Evolutionary conservation across 2,113 vertebrate genomes (phyloP).

Genomic region (Tichodroma muraria): DNA sequence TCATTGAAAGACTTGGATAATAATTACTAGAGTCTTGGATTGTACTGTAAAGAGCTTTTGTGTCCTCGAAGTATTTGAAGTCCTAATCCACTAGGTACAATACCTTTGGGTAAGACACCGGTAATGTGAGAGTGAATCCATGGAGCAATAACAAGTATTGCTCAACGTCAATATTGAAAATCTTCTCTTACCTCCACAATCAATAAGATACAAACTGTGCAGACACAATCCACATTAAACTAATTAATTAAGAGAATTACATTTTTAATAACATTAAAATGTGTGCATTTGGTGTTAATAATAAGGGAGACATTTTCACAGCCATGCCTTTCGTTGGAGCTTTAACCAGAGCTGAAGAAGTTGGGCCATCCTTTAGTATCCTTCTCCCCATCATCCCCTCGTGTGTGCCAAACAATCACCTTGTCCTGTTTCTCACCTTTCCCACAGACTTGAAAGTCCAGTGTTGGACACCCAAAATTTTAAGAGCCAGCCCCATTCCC

Average conservation of each 20-base stretch:
- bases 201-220: constrained; percentile 22
- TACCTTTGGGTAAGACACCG: constrained; percentile 10
- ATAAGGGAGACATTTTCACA: neutral
- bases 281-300: neutral
- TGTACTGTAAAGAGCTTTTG: constrained; percentile 61
- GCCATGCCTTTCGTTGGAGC: neutral
- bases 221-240: constrained; percentile 14
- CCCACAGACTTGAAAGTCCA: neutral
- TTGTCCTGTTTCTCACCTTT: neutral
- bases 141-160: constrained; percentile 1
- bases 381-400: neutral
- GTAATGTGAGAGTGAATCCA: constrained; percentile 33
- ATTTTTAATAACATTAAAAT: neutral
- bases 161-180: neutral
- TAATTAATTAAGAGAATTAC: constrained; percentile 28
- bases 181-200: constrained; percentile 24
- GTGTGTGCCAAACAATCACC: rapidly evolving
- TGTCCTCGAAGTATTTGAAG: constrained; percentile 61
- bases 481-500: neutral
- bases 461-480: neutral
- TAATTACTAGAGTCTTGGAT: constrained; percentile 64
- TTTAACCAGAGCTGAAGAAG: neutral
- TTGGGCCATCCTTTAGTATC: neutral
- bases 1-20: constrained; percentile 55
- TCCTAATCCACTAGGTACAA: constrained; percentile 67